Evolutionary conservation across 53 echinoderm and acorn worm species (phyloP), one percentile per base, ranked within the genome.

Genomic region (Zoroaster sp.): DNA sequence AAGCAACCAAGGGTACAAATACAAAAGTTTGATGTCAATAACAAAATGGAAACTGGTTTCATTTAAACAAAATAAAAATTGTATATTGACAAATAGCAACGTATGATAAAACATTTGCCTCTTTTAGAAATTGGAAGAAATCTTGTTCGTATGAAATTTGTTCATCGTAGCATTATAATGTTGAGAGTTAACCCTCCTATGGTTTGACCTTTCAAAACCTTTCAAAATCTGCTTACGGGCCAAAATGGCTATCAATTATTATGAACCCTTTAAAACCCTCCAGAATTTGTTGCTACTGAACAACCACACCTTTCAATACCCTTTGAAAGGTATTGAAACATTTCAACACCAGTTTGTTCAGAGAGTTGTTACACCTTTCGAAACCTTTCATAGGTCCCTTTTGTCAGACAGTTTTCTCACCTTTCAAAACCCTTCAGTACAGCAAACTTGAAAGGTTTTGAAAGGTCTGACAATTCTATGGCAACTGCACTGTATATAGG

Each of bases 1-100:
- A 89, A 10, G 66, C 89, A 25, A 72, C 79, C 40, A 78, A 79
- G 72, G 55, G 37, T 20, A 23, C 89, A 9, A 69, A 89, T 4
- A 44, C 69, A 75, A 89, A 89, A 79, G 89, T 89, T 89, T 89
- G 79, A 89, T 81, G 81, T 42, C 41, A 32, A 18, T 17, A 40
- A 1, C 31, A 20, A 33, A 17, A 31, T 41, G 5, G 3, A 11
- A 30, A 28, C 25, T 63, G 65, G 31, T 14, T 66, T 21, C 8
- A 5, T 2, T 43, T 66, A n/a, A n/a, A n/a, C n/a, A n/a, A n/a
- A n/a, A n/a, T n/a, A n/a, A n/a, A n/a, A n/a, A n/a, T 10, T 14
- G 39, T 21, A 76, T 51, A 81, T 31, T 44, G 66, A 45, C 42
- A 11, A 32, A 40, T 40, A 4, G 30, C 33, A 81, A 46, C 11